These are phyloP conservation scores for Python bivittatus DNA, from an alignment of 2,113 vertebrate genomes.

Conservation along the genomic window DNA sequence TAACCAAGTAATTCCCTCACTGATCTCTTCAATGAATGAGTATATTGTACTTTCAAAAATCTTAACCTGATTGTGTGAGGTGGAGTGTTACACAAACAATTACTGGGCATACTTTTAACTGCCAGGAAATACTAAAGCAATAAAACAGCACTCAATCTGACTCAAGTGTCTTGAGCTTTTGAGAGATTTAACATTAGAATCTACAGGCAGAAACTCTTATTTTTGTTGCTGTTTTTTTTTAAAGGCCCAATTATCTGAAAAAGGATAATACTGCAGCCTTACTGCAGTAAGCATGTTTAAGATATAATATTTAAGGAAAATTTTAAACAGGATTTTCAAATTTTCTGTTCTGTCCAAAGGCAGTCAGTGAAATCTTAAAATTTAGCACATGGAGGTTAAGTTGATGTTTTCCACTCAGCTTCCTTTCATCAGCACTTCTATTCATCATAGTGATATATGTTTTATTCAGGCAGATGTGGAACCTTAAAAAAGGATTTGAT, in stretches of 20 bases:
- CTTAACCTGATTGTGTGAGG: background rate
- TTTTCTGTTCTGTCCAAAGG: background rate
- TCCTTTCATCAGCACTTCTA: background rate
- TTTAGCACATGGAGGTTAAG: background rate
- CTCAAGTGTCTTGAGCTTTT: background rate
- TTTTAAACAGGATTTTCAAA: background rate
- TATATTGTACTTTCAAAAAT: constrained; percentile 5
- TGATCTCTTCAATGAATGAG: constrained; percentile 19
- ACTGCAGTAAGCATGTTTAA: background rate
- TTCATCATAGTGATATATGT: background rate
- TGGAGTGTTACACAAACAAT: background rate
- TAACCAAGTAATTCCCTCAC: background rate
- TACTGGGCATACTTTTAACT: constrained; percentile 29
- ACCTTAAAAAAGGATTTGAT: background rate
- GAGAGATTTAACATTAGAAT: background rate
- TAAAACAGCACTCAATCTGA: background rate
- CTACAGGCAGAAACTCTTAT: background rate
- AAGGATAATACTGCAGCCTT: background rate
- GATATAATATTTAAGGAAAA: background rate
- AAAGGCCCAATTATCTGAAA: background rate
- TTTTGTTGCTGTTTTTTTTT: background rate
- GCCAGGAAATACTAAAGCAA: constrained; percentile 1
- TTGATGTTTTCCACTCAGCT: background rate
- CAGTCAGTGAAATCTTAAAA: background rate
- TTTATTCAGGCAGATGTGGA: background rate